These are phyloP conservation scores for Drosophila rubida DNA, from an alignment of 2,888 invertebrate species.

Conservation along the genomic window DNA sequence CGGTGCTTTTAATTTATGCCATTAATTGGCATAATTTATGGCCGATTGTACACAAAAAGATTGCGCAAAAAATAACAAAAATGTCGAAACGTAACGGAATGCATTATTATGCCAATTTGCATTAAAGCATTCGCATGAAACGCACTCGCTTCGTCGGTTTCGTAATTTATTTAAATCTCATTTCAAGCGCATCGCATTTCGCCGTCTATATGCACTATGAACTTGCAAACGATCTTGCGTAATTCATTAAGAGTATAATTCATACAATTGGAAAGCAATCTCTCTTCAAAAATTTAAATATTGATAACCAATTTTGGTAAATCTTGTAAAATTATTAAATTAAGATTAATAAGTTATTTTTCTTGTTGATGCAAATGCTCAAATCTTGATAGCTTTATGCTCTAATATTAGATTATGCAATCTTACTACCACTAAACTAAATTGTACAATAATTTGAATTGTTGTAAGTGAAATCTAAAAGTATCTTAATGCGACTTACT, in stretches of 20 bases:
- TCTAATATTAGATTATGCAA: too few relatives aligned
- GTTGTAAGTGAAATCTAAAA: too few relatives aligned
- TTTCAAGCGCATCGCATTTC: slow-evolving; percentile 10
- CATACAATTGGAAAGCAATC: too few relatives aligned
- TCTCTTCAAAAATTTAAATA: too few relatives aligned
- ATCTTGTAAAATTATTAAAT: too few relatives aligned
- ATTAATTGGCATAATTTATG: slow-evolving; percentile 77
- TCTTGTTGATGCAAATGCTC: too few relatives aligned
- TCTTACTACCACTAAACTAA: too few relatives aligned
- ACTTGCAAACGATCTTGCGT: not conserved
- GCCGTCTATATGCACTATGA: slow-evolving; percentile 20
- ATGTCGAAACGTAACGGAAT: slow-evolving; percentile 20
- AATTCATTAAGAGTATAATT: not conserved
- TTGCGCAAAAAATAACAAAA: slow-evolving; percentile 4
- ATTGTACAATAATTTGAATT: too few relatives aligned
- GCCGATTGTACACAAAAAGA: slow-evolving; percentile 34
- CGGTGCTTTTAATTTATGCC: slow-evolving; percentile 65
- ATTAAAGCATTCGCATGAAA: slow-evolving; percentile 21
- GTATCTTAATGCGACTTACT: too few relatives aligned
- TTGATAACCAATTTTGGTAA: too few relatives aligned
- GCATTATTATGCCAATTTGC: slow-evolving; percentile 63
- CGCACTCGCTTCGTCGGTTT: slow-evolving; percentile 10
- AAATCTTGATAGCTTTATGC: too few relatives aligned
- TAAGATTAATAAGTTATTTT: too few relatives aligned
- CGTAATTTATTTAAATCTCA: slow-evolving; percentile 20